These are phyloP conservation scores for Sarcoramphus papa DNA, from an alignment of 2,797 vertebrate species.

Conservation along the genomic window DNA sequence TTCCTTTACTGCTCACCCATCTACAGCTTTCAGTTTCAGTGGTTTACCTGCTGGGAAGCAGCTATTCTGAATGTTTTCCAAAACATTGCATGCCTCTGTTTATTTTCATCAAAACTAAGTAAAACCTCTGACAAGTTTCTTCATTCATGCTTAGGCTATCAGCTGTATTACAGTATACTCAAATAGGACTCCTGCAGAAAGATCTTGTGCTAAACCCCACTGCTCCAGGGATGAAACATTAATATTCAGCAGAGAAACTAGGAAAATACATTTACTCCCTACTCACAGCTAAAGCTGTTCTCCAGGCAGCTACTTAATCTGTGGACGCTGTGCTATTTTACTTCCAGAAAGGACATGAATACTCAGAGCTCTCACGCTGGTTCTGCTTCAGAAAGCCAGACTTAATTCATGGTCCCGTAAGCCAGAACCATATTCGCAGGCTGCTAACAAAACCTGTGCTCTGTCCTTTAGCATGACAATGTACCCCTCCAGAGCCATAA, in stretches of 20 bases:
- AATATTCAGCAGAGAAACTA: slow-evolving; percentile 3
- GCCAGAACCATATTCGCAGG: neutral
- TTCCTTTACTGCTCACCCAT: neutral
- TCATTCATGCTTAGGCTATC: neutral
- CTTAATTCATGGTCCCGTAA: neutral
- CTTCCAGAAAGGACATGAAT: neutral
- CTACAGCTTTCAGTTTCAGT: neutral
- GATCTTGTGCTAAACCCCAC: neutral
- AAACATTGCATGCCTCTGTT: neutral
- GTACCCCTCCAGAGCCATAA: neutral
- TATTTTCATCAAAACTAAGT: neutral
- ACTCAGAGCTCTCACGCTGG: neutral
- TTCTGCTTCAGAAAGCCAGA: neutral
- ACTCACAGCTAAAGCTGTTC: slow-evolving; percentile 30
- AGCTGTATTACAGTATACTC: neutral
- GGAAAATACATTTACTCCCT: slow-evolving; percentile 35
- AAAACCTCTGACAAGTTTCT: neutral
- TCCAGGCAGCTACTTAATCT: slow-evolving; percentile 32
- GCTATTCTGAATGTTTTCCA: neutral
- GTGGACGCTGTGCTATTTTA: slow-evolving; percentile 8
- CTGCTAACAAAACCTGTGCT: neutral
- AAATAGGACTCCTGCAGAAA: neutral
- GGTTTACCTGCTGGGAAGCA: neutral
- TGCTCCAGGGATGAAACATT: neutral
- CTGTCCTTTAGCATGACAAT: neutral